Percentiles rank a stretch among this genome's conserved stretches.
Evolutionary conservation across 2,113 vertebrate genomes (phyloP).

Genomic region (Perccottus glenii): DNA sequence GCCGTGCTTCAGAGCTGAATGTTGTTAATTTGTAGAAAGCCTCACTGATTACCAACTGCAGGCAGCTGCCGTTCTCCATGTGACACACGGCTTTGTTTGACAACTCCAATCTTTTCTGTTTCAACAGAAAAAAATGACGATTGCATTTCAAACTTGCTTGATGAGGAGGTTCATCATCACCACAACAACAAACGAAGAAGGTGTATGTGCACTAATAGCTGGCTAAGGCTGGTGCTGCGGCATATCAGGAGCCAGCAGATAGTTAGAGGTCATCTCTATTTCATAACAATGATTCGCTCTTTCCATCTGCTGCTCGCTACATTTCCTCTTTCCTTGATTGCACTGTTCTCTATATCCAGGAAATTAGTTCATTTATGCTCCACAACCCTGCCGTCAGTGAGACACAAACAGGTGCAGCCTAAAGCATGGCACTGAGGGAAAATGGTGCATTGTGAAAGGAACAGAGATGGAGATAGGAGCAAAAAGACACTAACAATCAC

Average conservation of each 20-base stretch:
- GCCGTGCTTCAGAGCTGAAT: constrained; percentile 70
- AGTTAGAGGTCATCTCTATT: constrained; percentile 83
- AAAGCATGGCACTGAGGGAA: constrained; percentile 28
- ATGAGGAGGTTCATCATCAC: constrained; percentile 60
- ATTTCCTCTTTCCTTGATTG: constrained; percentile 78
- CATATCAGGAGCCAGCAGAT: constrained; percentile 66
- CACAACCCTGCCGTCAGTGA: constrained; percentile 63
- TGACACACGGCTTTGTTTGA: constrained; percentile 68
- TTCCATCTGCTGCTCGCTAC: constrained; percentile 77
- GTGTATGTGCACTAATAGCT: constrained; percentile 39
- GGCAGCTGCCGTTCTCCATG: constrained; percentile 74
- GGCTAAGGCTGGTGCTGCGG: constrained; percentile 59
- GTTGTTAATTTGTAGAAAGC: constrained; percentile 73
- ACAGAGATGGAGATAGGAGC: constrained; percentile 31
- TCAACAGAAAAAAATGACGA: constrained; percentile 46
- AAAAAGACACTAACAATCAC: constrained; percentile 10
- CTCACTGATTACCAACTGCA: constrained; percentile 72
- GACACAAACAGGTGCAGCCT: constrained; percentile 74
- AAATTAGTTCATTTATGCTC: constrained; percentile 82
- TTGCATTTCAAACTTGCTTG: constrained; percentile 58
- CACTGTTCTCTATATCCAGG: constrained; percentile 77
- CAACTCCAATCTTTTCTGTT: constrained; percentile 73
- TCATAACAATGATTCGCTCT: constrained; percentile 84
- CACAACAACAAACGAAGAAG: constrained; percentile 47
- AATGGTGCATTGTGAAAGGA: constrained; percentile 18